Evolutionary conservation across 2,113 vertebrate species (phyloP), one percentile per base, ranked within the genome.

Genomic region (Xiphophorus maculatus): DNA sequence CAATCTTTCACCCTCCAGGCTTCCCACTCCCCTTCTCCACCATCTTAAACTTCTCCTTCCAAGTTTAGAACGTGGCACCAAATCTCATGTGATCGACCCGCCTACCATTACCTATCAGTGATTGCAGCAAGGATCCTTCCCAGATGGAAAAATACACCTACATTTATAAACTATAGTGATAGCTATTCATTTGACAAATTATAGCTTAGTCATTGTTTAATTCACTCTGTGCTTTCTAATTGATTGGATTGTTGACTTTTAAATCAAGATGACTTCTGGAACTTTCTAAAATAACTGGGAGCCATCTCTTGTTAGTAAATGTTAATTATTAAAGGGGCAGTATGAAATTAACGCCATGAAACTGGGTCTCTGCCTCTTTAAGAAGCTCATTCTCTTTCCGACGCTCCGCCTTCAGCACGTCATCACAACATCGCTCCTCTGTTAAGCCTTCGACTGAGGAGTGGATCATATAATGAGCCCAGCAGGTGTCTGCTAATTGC

Each of bases 11-110:
- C 81, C 79, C 77, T 63, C 66, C 64, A 22, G 32, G 35, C 61
- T 82, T 84, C 83, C 87, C 86, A 86, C 75, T 86, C 58, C 54
- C 73, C 66, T 84, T 76, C 71, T 66, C 76, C 71, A 44, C 71
- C 73, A 65, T 19, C 44, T 29, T 62, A 28, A 63, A 74, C 71
- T 33, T 66, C 67, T 78, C 65, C 12, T 75, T 73, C 77, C 6
- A 32, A 32, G 13, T 73, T 76, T 67, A 65, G 42, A 25, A 27
- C 37, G 1, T 32, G 14, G 14, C 44, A 48, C 44, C 5, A 3
- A 62, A 33, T 37, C 5, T 9, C 68, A 65, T 19, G 33, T n/a
- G 70, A 51, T 15, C 15, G 19, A 29, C 25, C 29, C 69, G 66
- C 35, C 71, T 30, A 28, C 33, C 27, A 11, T 63, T 28, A 69